Evolutionary conservation across 2,113 vertebrate species (phyloP).

Genomic region (Motacilla alba): DNA sequence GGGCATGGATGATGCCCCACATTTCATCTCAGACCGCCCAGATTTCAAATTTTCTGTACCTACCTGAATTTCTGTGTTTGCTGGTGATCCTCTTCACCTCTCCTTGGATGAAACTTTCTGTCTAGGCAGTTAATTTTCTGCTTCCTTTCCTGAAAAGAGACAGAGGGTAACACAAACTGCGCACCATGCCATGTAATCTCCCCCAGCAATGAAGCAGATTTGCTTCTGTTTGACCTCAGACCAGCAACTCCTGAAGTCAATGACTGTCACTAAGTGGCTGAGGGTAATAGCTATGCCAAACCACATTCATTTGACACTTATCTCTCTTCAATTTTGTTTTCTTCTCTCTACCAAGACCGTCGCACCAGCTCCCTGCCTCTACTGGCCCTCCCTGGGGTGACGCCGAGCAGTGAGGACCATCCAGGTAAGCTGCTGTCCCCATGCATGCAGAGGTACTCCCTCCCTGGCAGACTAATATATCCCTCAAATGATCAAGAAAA

Average conservation of each 20-base stretch:
- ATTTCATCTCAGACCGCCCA: neutral
- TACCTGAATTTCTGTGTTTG: neutral
- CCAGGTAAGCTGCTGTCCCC: neutral
- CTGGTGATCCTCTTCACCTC: neutral
- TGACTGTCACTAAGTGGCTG: neutral
- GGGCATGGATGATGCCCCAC: neutral
- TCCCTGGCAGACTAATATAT: neutral
- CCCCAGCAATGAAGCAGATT: neutral
- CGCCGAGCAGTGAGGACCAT: neutral
- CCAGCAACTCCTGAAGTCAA: neutral
- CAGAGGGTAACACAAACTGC: neutral
- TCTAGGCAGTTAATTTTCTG: neutral
- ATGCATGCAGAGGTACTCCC: neutral
- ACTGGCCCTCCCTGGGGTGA: neutral
- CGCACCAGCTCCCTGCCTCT: constrained; percentile 35
- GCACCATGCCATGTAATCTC: accelerated
- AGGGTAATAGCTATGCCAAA: neutral
- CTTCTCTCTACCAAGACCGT: constrained; percentile 33
- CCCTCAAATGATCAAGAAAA: neutral
- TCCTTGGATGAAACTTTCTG: neutral
- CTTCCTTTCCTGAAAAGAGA: neutral
- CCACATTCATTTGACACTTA: neutral
- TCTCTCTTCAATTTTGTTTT: neutral
- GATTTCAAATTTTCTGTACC: neutral
- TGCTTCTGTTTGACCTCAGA: neutral